phyloP scores from a whole-genome alignment of 2,888 invertebrate species.

The Agrochola lota region DNA sequence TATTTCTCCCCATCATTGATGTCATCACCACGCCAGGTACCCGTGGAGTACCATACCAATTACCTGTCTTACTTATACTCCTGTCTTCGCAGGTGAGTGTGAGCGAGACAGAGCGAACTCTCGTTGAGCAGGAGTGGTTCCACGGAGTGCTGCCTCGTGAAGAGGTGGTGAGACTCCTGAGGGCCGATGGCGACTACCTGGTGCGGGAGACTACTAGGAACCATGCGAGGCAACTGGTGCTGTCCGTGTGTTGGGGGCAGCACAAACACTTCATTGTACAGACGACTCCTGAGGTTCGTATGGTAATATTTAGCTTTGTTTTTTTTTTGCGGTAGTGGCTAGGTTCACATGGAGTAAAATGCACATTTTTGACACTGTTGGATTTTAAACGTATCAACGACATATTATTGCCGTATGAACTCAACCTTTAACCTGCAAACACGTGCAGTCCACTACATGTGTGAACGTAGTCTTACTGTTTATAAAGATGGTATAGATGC shows the following conservation, averaged over 20 bases:
- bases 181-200: slow-evolving; percentile 98
- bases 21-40: neutral
- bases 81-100: slow-evolving; percentile 80
- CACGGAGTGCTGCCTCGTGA: slow-evolving; percentile 98
- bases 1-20: neutral
- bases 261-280: slow-evolving; percentile 99
- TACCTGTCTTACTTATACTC: slow-evolving; percentile 23
- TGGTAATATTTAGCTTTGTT: neutral
- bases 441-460: neutral
- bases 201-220: slow-evolving; percentile 98
- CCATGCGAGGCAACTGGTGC: slow-evolving; percentile 97
- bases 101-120: slow-evolving; percentile 91
- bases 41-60: slow-evolving; percentile 14
- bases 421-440: slow-evolving; percentile 2
- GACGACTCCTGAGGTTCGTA: slow-evolving; percentile 95
- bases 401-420: neutral
- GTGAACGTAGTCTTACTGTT: neutral
- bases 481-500: neutral
- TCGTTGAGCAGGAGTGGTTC: slow-evolving; percentile 99
- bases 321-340: neutral
- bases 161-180: slow-evolving; percentile 97
- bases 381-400: neutral
- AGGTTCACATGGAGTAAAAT: neutral
- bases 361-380: neutral
- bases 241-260: slow-evolving; percentile 98